Evolutionary conservation across 1,140 invertebrate species (phyloP).

Genomic region (Ceratoteleas bidentatus): DNA sequence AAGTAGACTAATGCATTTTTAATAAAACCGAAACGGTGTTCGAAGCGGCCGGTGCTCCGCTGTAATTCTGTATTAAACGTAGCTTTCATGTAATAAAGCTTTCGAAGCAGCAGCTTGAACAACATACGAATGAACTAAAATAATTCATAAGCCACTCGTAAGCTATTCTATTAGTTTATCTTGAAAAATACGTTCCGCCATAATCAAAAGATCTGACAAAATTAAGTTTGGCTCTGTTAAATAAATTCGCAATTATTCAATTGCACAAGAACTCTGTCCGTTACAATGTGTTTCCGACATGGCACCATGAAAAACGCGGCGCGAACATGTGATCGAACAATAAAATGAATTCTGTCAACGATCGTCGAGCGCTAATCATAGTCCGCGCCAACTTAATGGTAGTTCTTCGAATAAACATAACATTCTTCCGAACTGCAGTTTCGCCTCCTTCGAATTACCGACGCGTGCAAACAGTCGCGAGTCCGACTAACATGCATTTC

Average conservation of each 20-base stretch:
- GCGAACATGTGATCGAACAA: constrained; percentile 27
- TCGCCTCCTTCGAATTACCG: constrained; percentile 7
- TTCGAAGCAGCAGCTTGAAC: too few species aligned
- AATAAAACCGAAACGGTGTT: too few species aligned
- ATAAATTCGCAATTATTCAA: neutral
- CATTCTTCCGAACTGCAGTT: constrained; percentile 18
- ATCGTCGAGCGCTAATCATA: constrained; percentile 22
- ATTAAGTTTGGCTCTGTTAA: neutral
- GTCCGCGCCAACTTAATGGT: constrained; percentile 8
- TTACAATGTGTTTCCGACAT: neutral
- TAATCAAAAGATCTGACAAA: neutral
- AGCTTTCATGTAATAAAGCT: too few species aligned
- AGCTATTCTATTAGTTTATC: too few species aligned
- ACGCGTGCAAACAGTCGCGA: constrained; percentile 13
- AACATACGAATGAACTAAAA: too few species aligned
- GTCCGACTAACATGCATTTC: constrained; percentile 5
- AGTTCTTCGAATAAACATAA: constrained; percentile 38
- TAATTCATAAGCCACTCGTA: too few species aligned
- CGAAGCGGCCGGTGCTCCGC: too few species aligned
- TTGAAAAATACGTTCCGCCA: neutral
- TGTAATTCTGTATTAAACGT: neutral
- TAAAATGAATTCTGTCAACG: constrained; percentile 36
- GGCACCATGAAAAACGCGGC: neutral
- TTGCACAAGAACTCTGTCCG: too few species aligned
- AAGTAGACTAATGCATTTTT: neutral